Evolutionary conservation across 2,797 vertebrate genomes (phyloP).

Genomic region (Ptychobarbus kaznakovi): DNA sequence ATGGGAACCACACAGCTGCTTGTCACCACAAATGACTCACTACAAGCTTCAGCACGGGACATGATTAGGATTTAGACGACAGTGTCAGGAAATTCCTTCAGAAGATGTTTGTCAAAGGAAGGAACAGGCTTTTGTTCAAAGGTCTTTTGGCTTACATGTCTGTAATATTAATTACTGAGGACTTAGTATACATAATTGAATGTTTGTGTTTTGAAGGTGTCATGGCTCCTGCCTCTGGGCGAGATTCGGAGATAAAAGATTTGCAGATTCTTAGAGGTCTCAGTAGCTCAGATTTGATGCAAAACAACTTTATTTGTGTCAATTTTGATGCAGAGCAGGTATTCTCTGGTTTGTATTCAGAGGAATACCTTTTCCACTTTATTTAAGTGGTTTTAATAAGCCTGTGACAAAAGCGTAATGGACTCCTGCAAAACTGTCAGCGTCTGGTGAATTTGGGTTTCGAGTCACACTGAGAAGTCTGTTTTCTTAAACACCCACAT

Average conservation of each 20-base stretch:
- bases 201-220: neutral
- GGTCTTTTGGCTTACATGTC: neutral
- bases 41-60: neutral
- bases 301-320: neutral
- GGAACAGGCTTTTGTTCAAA: neutral
- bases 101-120: constrained; percentile 26
- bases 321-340: neutral
- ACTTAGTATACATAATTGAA: neutral
- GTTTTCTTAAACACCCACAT: constrained; percentile 43
- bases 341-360: neutral
- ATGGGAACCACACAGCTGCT: constrained; percentile 33
- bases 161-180: constrained; percentile 9
- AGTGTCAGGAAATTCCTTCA: neutral
- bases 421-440: constrained; percentile 13
- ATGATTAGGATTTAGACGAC: constrained; percentile 32
- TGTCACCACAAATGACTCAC: neutral
- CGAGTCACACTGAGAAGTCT: constrained; percentile 48
- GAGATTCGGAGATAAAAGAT: neutral
- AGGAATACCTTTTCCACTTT: neutral
- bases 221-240: neutral
- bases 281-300: neutral
- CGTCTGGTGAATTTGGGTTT: constrained; percentile 35
- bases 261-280: neutral
- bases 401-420: constrained; percentile 29
- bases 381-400: constrained; percentile 18